Percentiles rank a stretch among this genome's conserved stretches.
Conservation (phyloP, 2,888 invertebrate genomes). For the Ophonus ardosiacus region DNA sequence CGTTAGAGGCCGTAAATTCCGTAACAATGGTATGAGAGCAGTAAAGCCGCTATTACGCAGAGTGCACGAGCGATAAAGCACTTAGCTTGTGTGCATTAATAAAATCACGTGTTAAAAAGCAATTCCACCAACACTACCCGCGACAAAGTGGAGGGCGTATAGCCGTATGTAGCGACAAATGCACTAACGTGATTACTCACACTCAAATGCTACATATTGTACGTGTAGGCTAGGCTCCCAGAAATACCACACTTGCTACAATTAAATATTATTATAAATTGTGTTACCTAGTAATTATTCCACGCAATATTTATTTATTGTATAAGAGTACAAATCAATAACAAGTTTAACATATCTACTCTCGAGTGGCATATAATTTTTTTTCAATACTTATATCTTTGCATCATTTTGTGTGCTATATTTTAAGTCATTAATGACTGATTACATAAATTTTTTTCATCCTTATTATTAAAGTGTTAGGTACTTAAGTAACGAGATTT, state of each 20-base stretch:
- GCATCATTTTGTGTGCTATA: too few relatives aligned
- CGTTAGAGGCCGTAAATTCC: slow-evolving; percentile 24
- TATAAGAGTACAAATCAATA: too few relatives aligned
- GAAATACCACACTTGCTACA: background rate
- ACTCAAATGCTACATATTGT: background rate
- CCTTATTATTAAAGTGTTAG: too few relatives aligned
- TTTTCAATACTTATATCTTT: too few relatives aligned
- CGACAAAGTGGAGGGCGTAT: slow-evolving; percentile 23
- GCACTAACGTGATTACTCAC: slow-evolving; percentile 47
- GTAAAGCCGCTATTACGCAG: slow-evolving; percentile 43
- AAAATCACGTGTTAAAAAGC: slow-evolving; percentile 63
- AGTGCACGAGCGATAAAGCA: slow-evolving; percentile 61
- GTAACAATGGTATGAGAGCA: slow-evolving; percentile 5
- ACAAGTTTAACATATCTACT: too few relatives aligned
- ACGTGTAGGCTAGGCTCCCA: background rate
- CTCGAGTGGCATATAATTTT: too few relatives aligned
- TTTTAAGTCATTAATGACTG: too few relatives aligned
- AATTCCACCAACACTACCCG: slow-evolving; percentile 40
- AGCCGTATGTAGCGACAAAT: slow-evolving; percentile 15
- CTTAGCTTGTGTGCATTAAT: slow-evolving; percentile 60
- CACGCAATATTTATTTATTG: too few relatives aligned
- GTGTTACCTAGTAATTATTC: too few relatives aligned
- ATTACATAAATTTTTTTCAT: too few relatives aligned
- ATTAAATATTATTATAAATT: too few relatives aligned
- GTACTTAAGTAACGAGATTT: too few relatives aligned